Base-by-base conservation (phyloP, 2,888 invertebrate species). In the Lamellibrachia columna region DNA sequence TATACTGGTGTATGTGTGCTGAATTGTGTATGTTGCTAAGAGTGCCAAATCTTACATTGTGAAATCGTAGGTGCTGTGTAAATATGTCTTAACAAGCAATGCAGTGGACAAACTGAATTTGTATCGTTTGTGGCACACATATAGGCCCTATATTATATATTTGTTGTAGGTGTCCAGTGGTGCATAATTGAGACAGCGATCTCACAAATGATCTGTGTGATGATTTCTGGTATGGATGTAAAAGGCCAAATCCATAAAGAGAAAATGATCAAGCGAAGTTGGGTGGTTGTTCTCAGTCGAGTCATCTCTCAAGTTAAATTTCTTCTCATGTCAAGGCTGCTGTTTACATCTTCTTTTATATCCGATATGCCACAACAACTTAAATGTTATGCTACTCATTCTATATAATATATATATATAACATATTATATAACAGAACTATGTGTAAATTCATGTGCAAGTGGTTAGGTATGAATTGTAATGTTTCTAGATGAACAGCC, bases 1-100 rank as follows among this genome's bases (percentile, higher is more conserved):
- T 75, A 75, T 75, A 75, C 75, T 75, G 75, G 75, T 75, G 75
- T 75, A 75, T 75, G 75, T 75, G 75, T 75, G 75, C n/a, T 75
- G 22, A 75, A 75, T 75, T 58, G 58, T 58, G 3, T 75, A 75
- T 2, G 75, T n/a, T 75, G 75, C n/a, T 75, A 22, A 75, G 75
- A 75, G 75, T 75, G 75, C 75, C 75, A 75, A 9, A 75, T 75
- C 75, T 75, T 75, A 75, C 75, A 75, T 15, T 75, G 22, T 75
- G 75, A 75, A 22, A 6, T 75, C 22, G 22, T 22, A 60, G 60
- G 60, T 15, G 60, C 75, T 75, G 75, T 75, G 75, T 22, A 75
- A 22, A 75, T 75, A 75, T 75, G 22, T 75, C n/a, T 75, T 75
- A 75, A 75, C 75, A 75, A 15, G 22, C 11, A 75, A 75, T 75